phyloP scores from a whole-genome alignment of 1,140 invertebrate species.

The Dryas iulia region DNA sequence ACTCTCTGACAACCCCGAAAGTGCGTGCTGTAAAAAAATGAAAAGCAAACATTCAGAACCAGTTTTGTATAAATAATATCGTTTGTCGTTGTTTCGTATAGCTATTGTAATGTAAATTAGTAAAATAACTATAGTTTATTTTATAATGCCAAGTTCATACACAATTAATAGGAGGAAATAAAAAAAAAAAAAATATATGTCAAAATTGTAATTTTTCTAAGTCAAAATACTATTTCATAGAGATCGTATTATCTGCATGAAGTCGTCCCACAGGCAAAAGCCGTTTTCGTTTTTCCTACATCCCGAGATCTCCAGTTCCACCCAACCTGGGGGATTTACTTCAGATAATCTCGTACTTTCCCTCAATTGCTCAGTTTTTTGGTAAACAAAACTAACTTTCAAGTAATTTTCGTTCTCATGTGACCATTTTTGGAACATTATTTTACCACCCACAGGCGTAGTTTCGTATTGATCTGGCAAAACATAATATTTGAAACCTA shows the following conservation, averaged over 20 bases:
- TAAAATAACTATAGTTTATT: too few relatives aligned
- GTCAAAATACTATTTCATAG: too few relatives aligned
- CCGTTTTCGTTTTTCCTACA: conserved; percentile 46
- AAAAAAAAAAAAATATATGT: too few relatives aligned
- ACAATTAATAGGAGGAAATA: too few relatives aligned
- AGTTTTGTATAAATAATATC: too few relatives aligned
- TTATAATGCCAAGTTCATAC: too few relatives aligned
- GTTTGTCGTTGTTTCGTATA: too few relatives aligned
- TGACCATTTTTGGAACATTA: conserved; percentile 64
- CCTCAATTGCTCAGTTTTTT: conserved; percentile 51
- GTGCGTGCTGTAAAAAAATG: too few relatives aligned
- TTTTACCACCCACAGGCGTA: conserved; percentile 61
- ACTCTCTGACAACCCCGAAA: background rate
- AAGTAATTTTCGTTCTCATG: conserved; percentile 44
- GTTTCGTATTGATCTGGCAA: conserved; percentile 54
- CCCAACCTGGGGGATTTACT: conserved; percentile 48
- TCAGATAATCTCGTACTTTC: conserved; percentile 39
- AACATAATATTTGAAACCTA: conserved; percentile 48
- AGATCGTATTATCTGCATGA: conserved; percentile 40
- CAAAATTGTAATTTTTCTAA: too few relatives aligned
- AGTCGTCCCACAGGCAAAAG: conserved; percentile 56
- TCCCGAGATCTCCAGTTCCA: conserved; percentile 43
- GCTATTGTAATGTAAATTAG: too few relatives aligned
- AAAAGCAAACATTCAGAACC: too few relatives aligned
- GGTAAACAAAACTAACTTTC: conserved; percentile 60